Base-by-base conservation (phyloP, 2,113 vertebrate species). In the Macaca mulatta region DNA sequence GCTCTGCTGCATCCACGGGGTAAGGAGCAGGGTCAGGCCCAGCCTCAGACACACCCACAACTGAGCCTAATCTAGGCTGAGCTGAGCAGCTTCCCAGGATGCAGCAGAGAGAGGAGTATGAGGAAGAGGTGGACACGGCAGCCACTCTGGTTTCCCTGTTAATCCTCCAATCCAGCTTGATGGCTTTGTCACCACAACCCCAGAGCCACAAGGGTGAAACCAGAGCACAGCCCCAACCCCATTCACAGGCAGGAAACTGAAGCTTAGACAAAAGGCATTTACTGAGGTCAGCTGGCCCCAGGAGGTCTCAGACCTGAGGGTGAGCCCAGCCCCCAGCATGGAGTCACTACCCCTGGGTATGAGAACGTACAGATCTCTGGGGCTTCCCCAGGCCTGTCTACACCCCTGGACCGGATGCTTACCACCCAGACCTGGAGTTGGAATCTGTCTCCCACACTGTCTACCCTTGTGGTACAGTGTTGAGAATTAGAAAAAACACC, bases 201-300 rank as follows among this genome's bases (percentile, higher is more conserved):
- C 69, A 40, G 9, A 79, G 50, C 35, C 70, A 79, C n/a, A 35
- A 57, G n/a, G 43, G n/a, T 16, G 20, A 89, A 45, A 22, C 38
- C 1, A 0, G 64, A 40, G 48, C 86, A 50, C 67, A 80, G 30
- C 70, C 27, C 64, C 17, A 85, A 40, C 17, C 11, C 6, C 30
- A n/a, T 43, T 43, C 48, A 27, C 11, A 40, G 48, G 50, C 55
- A 87, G 45, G 79, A 96, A 87, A 75, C 40, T 0, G 3, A 93
- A 61, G 83, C 84, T 93, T 57, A n/a, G 18, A 17, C 23, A 22
- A 38, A 74, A 98, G 98, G 22, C 6, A 38, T 61, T n/a, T 74
- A 90, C 93, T 40, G 96, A 99, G 67, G 98, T 98, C 96, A 98
- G 98, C 8, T 99, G 99, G 99, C 98, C 99, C 97, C 98, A 98